Conservation (phyloP, 2,113 vertebrate genomes). For the Hypomesus transpacificus region DNA sequence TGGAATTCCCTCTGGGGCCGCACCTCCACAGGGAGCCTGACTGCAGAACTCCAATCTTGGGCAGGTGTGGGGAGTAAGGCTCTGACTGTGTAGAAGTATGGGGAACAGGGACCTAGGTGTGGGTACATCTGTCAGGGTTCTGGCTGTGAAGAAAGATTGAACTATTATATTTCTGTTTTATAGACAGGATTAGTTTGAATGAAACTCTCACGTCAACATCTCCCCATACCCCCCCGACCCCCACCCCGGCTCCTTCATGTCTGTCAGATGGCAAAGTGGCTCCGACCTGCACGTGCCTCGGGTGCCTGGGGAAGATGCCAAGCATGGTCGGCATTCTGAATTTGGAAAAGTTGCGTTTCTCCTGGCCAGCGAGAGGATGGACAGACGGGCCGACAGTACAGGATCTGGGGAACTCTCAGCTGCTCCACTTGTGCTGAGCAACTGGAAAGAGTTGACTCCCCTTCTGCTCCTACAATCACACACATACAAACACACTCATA, state of each 20-base stretch:
- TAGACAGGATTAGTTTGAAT: too few relatives aligned
- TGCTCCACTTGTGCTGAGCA: conserved; percentile 40
- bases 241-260: neutral
- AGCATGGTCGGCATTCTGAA: conserved; percentile 23
- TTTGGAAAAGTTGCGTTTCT: conserved; percentile 23
- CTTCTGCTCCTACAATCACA: neutral
- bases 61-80: too few relatives aligned
- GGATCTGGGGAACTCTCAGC: conserved; percentile 10
- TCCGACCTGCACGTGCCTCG: conserved; percentile 25
- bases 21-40: conserved; percentile 3
- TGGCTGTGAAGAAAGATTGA: neutral
- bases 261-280: conserved; percentile 22
- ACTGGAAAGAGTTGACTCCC: conserved; percentile 23
- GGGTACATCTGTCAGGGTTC: neutral
- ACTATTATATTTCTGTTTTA: neutral
- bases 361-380: neutral
- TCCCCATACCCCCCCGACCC: neutral
- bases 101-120: neutral
- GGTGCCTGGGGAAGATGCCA: conserved; percentile 13
- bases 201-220: neutral
- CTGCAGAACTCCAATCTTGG: conserved; percentile 22
- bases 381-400: too few relatives aligned
- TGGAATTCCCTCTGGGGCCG: conserved; percentile 14
- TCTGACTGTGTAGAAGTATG: too few relatives aligned
- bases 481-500: conserved; percentile 14